These are phyloP conservation scores for Campoplex capitator DNA, from an alignment of 2,888 invertebrate genomes.

Conservation along the genomic window DNA sequence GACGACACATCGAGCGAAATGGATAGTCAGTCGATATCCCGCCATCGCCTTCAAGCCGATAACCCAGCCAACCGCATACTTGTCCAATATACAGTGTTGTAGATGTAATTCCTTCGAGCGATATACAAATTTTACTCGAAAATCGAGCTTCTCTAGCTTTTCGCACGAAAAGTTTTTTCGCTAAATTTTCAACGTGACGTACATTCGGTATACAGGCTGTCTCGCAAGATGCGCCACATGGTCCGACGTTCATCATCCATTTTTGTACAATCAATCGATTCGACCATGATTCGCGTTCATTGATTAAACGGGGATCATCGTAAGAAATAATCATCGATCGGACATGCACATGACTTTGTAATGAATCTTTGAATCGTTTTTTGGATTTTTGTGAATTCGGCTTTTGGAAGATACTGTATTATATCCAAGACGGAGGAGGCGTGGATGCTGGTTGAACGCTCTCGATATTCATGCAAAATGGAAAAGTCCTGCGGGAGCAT, in stretches of 20 bases:
- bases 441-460: slow-evolving; percentile 43
- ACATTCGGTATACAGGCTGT: slow-evolving; percentile 2
- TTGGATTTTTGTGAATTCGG: background rate
- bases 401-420: background rate
- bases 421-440: slow-evolving; percentile 2
- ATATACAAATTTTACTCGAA: slow-evolving; percentile 20
- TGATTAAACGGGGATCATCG: background rate
- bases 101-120: slow-evolving; percentile 26
- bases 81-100: slow-evolving; percentile 26
- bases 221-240: background rate
- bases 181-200: background rate
- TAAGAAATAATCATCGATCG: background rate
- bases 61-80: slow-evolving; percentile 21
- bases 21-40: slow-evolving; percentile 32
- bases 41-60: slow-evolving; percentile 19
- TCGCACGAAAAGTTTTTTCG: background rate
- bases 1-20: slow-evolving; percentile 42
- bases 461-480: slow-evolving; percentile 68
- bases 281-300: background rate
- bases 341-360: background rate
- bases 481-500: slow-evolving; percentile 54
- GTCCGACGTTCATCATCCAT: background rate
- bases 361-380: background rate
- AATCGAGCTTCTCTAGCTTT: slow-evolving; percentile 18
- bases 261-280: background rate